Evolutionary conservation across 2,113 vertebrate genomes (phyloP).

Genomic region (Prolemur simus): DNA sequence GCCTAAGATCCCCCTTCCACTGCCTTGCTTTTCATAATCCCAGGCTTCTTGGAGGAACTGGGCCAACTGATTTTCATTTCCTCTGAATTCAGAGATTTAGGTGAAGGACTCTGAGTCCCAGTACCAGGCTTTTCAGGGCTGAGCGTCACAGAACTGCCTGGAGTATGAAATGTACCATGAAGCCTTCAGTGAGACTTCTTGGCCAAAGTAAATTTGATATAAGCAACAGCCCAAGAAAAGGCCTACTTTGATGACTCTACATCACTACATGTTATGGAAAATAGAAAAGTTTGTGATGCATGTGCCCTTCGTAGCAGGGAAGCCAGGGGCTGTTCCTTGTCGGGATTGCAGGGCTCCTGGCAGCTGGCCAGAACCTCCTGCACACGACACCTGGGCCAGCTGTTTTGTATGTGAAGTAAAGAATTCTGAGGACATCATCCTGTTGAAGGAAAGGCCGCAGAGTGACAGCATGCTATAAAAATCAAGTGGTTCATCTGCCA

Average conservation of each 20-base stretch:
- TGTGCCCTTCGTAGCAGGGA: neutral
- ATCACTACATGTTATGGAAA: conserved; percentile 26
- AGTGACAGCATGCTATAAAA: neutral
- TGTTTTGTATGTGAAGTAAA: neutral
- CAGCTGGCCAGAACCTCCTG: neutral
- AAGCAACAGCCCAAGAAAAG: neutral
- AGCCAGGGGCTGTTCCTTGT: neutral
- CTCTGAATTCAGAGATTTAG: neutral
- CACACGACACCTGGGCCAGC: fast-evolving
- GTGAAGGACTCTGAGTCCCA: neutral
- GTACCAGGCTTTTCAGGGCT: neutral
- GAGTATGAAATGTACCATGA: neutral
- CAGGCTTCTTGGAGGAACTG: neutral
- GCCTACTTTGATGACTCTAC: neutral
- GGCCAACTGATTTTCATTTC: neutral
- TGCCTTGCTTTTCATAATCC: neutral
- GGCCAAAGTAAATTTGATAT: conserved; percentile 42
- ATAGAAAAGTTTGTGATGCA: neutral
- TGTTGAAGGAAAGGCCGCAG: neutral
- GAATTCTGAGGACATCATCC: neutral
- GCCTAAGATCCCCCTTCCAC: neutral
- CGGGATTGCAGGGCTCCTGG: neutral
- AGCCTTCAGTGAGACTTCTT: neutral
- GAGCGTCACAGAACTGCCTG: neutral
- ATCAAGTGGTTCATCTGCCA: neutral